Evolutionary conservation across 2,888 invertebrate species (phyloP).

Genomic region (Latrodectus hesperus): DNA sequence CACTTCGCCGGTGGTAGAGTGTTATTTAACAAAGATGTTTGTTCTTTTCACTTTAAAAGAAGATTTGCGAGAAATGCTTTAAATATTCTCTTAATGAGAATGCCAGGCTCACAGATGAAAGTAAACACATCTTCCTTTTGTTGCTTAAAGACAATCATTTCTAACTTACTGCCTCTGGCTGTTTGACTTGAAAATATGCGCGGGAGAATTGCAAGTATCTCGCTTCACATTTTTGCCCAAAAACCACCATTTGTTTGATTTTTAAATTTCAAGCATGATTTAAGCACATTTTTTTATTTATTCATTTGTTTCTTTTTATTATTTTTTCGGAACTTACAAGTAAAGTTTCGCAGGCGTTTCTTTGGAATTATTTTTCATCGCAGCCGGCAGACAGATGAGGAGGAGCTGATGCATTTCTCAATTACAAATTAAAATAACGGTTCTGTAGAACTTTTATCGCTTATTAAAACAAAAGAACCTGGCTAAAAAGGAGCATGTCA

Average conservation of each 20-base stretch:
- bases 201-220: constrained; percentile 63
- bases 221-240: constrained; percentile 60
- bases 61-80: constrained; percentile 61
- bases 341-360: constrained; percentile 19
- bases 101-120: constrained; percentile 48
- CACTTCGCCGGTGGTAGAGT: constrained; percentile 62
- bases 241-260: constrained; percentile 59
- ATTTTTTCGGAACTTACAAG: constrained; percentile 21
- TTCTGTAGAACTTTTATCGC: constrained; percentile 4
- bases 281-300: constrained; percentile 34
- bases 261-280: constrained; percentile 67
- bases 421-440: constrained; percentile 44
- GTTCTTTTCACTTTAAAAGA: constrained; percentile 69
- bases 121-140: constrained; percentile 67
- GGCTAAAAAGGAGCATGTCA: background rate
- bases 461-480: background rate
- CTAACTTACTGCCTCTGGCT: constrained; percentile 49
- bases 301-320: constrained; percentile 36
- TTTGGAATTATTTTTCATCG: constrained; percentile 30
- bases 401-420: constrained; percentile 11
- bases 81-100: constrained; percentile 68
- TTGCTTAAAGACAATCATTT: constrained; percentile 66
- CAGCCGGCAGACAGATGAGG: background rate
- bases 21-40: constrained; percentile 68
- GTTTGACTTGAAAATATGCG: constrained; percentile 69